Evolutionary conservation across 2,797 vertebrate species (phyloP).

Genomic region (Sebastiscus tertius): DNA sequence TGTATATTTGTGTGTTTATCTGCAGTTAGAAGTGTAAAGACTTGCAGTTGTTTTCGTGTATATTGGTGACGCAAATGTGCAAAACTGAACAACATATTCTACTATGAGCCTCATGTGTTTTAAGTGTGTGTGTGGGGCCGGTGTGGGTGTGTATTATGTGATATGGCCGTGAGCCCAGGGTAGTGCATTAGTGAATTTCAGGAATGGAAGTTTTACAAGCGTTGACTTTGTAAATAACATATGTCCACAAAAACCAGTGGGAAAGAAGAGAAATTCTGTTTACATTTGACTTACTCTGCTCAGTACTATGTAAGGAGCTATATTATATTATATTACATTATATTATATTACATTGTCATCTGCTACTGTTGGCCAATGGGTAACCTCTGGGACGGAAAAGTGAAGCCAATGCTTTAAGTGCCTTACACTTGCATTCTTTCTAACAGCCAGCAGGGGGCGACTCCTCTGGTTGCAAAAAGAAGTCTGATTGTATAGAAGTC

Average conservation of each 20-base stretch:
- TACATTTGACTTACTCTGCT: neutral
- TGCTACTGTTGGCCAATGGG: too few species aligned
- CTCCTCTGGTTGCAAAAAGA: too few species aligned
- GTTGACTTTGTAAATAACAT: conserved; percentile 30
- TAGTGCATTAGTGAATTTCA: conserved; percentile 36
- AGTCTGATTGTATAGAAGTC: too few species aligned
- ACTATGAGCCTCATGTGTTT: neutral
- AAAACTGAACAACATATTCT: neutral
- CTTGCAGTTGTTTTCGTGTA: neutral
- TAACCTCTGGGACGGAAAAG: too few species aligned
- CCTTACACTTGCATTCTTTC: too few species aligned
- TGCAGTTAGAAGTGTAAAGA: conserved; percentile 4
- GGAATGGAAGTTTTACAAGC: conserved; percentile 38
- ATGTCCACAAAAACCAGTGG: neutral
- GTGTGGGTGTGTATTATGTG: conserved; percentile 33
- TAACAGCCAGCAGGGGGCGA: too few species aligned
- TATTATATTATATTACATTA: neutral
- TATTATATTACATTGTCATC: too few species aligned
- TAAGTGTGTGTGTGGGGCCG: neutral
- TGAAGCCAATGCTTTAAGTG: too few species aligned
- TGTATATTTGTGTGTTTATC: conserved; percentile 18
- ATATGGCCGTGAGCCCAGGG: conserved; percentile 17
- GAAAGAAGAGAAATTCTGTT: neutral
- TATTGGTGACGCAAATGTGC: neutral
- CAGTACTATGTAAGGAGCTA: neutral